phyloP scores from a whole-genome alignment of 2,888 invertebrate species.

The Platycnemis pennipes region DNA sequence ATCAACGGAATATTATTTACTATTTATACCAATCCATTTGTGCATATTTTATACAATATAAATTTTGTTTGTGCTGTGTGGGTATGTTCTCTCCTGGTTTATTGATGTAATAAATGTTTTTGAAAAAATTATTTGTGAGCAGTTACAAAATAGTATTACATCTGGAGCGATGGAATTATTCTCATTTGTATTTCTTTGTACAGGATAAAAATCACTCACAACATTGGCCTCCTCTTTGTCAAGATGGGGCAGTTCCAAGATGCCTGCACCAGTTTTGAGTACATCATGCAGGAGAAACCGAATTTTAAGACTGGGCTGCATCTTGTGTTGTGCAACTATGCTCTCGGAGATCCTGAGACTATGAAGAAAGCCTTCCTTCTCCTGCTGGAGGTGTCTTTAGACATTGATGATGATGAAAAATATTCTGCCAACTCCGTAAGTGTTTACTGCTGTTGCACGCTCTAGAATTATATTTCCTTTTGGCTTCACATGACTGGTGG shows the following conservation, averaged over 20 bases:
- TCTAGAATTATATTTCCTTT: background rate
- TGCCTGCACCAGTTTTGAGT: conserved; percentile 97
- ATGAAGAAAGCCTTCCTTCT: conserved; percentile 96
- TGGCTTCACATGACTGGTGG: too few species aligned
- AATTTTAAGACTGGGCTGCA: conserved; percentile 94
- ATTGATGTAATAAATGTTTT: too few species aligned
- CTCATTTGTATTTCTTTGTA: conserved; percentile 70
- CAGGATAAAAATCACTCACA: conserved; percentile 98
- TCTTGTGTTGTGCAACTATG: conserved; percentile 92
- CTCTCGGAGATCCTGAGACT: conserved; percentile 94
- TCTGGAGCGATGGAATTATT: too few species aligned
- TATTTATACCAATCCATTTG: too few species aligned
- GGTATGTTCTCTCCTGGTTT: too few species aligned
- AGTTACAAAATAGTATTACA: too few species aligned
- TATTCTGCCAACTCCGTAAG: conserved; percentile 80
- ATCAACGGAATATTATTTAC: too few species aligned
- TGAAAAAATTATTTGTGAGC: too few species aligned
- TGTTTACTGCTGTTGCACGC: conserved; percentile 33
- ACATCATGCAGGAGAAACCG: conserved; percentile 97
- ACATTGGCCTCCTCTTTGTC: conserved; percentile 96
- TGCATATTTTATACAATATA: too few species aligned
- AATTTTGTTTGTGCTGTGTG: too few species aligned
- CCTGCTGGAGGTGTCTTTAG: conserved; percentile 92
- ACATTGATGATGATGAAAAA: conserved; percentile 90
- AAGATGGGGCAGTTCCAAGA: conserved; percentile 98